These are phyloP conservation scores for Catamblyrhynchus diadema DNA, from an alignment of 2,797 vertebrate species.

Conservation along the genomic window DNA sequence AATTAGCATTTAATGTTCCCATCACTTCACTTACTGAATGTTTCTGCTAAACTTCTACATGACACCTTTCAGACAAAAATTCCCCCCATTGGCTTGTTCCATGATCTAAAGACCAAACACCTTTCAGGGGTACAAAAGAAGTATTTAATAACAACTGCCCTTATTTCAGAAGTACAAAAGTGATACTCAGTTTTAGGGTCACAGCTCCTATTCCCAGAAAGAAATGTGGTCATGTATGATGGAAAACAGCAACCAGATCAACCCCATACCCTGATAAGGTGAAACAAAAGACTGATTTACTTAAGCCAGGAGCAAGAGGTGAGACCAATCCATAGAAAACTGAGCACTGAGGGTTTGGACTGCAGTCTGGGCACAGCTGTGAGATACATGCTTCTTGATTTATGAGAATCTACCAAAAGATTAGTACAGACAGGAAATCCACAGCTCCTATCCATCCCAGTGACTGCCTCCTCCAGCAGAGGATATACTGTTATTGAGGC, in stretches of 20 bases:
- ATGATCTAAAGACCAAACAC: not conserved
- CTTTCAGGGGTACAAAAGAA: not conserved
- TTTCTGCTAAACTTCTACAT: not conserved
- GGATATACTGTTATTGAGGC: not conserved
- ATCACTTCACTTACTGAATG: not conserved
- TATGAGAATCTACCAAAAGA: not conserved
- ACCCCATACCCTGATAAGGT: not conserved
- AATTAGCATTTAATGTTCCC: not conserved
- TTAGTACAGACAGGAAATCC: not conserved
- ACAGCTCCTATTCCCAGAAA: not conserved
- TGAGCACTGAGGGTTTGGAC: not conserved
- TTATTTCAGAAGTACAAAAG: not conserved
- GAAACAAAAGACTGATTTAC: not conserved
- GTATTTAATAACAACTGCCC: not conserved
- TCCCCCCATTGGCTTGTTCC: fast-evolving
- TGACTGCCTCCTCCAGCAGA: not conserved
- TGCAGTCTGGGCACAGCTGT: not conserved
- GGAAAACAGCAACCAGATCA: not conserved
- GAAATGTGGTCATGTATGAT: fast-evolving
- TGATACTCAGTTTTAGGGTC: not conserved
- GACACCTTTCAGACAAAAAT: not conserved
- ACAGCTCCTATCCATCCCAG: not conserved
- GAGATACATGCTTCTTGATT: not conserved
- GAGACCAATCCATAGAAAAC: not conserved
- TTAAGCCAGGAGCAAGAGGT: not conserved